Base-by-base conservation (phyloP, 2,113 vertebrate species). In the Australoheros scitulus region DNA sequence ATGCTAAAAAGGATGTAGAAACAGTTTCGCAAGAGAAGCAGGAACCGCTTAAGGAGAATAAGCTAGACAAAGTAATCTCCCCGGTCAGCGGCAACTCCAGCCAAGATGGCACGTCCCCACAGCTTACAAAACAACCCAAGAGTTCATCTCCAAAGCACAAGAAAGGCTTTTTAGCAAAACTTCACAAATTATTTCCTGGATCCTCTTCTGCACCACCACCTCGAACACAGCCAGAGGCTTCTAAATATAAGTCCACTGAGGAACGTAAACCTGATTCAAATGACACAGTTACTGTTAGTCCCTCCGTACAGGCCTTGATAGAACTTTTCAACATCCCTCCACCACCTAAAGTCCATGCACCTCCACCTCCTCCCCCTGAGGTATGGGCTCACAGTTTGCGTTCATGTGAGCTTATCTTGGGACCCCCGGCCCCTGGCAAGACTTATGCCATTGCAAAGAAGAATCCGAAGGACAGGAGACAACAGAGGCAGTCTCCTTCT, bases 11-110 rank as follows among this genome's bases (percentile, higher is more conserved):
- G 61, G 80, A 63, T 38, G 56, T 91, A 78, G 93, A 89, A 29
- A 91, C 85, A 26, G 93, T 85, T 79, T 93, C 92, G 60, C 47
- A 79, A 8, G 59, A 82, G 29, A 80, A 85, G 22, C 47, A 58
- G 65, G 68, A 87, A 38, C 26, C 14, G 17, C 57, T 26, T 60
- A 18, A 22, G 26, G 80, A 83, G 36, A 92, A 92, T 24, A 86
- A 80, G 72, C 75, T 65, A 15, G 92, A 91, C 74, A 96, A 94
- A 92, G 94, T 96, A 2, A 91, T 97, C 86, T 98, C 97, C 13
- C 97, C 97, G 0, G 97, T 97, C 84, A 98, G 97, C 32, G 97
- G 97, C 43, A 98, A 97, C 89, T 97, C 97, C 0, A 98, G 96
- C 89, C 97, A 97, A 90, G 97, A 96, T 1, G 96, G 94, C 77